Base-by-base conservation (phyloP, 2,113 vertebrate genomes). In the Conger conger region DNA sequence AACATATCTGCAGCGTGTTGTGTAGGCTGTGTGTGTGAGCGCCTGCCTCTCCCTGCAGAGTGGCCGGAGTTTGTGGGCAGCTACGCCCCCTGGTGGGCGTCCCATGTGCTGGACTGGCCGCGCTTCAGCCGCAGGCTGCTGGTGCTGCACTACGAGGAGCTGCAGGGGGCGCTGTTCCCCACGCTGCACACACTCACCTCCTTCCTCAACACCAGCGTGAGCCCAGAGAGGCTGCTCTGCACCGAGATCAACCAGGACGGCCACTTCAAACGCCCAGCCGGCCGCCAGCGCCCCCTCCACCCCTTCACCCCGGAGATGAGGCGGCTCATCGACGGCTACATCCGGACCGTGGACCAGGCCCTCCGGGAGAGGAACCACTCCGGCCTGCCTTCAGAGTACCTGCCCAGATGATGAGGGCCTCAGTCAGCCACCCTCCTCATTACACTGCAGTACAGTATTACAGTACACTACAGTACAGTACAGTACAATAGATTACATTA, bases 71-170 rank as follows among this genome's bases (percentile, higher is more conserved):
- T 97, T 0, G 97, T 97, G 33, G 94, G 92, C 89, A 96, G 95
- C 91, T 97, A 97, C 0, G 95, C 96, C 0, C 96, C 97, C 0
- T 97, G 97, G 97, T 97, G 97, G 97, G 96, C 96, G 0, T 97
- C 97, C 0, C 97, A 97, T 0, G 95, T 95, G 1, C 90, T 97
- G 40, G 96, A 97, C 91, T 97, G 97, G 97, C 94, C 97, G 4
- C 96, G 92, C 53, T 96, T 95, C 0, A 96, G 96, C 17, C 95
- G 92, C 68, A 94, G 88, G 76, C 93, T 97, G 86, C 94, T 97
- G 0, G 83, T 97, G 0, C 54, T 97, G 0, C 96, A 97, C 87
- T 97, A 96, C 0, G 97, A 97, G 92, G 95, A 96, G 11, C 90
- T 97, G 82, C 93, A 94, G 76, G 93, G 85, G 76, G 93, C 93